Base-by-base conservation (phyloP, 2,888 invertebrate species). In the Diadegma fenestrale region DNA sequence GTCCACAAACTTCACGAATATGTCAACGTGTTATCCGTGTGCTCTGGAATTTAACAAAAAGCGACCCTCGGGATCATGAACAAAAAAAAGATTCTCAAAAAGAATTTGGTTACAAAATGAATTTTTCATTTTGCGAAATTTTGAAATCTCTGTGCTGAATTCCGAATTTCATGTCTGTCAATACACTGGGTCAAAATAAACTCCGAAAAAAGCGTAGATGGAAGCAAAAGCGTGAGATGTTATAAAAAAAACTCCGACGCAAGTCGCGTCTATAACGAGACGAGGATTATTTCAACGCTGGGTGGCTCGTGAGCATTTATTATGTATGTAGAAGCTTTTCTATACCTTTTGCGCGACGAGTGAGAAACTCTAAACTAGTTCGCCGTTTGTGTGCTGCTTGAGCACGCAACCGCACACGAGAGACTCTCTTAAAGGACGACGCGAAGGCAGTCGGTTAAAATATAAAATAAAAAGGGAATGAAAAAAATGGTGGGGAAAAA, bases 371-470 rank as follows among this genome's bases (percentile, higher is more conserved):
- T 30, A 51, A 64, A 71, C 61, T 61, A 64, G 68, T 48, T 51
- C 22, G 19, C 33, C 51, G n/a, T 68, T 68, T 51, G 22, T 71
- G 30, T 48, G 54, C 43, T 22, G 19, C 69, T 79, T 48, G 69
- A 69, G 79, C 79, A 79, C 79, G 79, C 79, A 61, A 79, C 45
- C 45, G 19, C 72, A 72, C 33, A 61, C 22, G 26, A 61, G 63
- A n/a, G 41, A 63, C 61, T 43, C 61, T 75, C 63, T 19, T 72
- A 37, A 72, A 58, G 58, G 41, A 76, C 76, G 41, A 76, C 76
- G 58, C 26, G 6, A 22, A 64, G 64, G 19, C 33, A 48, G 64
- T 12, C 43, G 64, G 75, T 76, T 37, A 26, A 37, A 37, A 51
- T 64, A 76, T 64, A 64, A 72, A 72, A 58, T 79, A 26, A 76